A percentile compares a stretch with the other conserved stretches of the same genome.
These are phyloP conservation scores for Stegastes partitus DNA, from an alignment of 2,113 vertebrate species.

Conservation along the genomic window DNA sequence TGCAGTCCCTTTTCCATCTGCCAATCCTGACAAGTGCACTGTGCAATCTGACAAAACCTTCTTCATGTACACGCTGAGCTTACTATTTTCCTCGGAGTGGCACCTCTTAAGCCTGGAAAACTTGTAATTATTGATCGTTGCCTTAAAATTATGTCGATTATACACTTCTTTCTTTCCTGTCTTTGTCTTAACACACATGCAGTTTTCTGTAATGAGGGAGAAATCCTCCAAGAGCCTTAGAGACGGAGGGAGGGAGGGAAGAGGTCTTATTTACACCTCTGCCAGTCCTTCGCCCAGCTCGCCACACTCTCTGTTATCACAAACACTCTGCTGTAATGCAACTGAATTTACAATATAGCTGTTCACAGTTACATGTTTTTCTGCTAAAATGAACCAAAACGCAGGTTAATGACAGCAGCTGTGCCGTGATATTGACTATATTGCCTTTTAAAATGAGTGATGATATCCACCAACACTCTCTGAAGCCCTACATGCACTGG, in stretches of 20 bases:
- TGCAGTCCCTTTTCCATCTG: no score
- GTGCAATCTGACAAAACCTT: neutral
- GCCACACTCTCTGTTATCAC: neutral
- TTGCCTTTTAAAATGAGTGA: neutral
- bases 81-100: neutral
- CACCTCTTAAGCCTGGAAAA: neutral
- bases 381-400: neutral
- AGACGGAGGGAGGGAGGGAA: neutral
- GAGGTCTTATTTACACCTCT: neutral
- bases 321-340: neutral
- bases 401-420: neutral
- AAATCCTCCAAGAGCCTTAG: neutral
- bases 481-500: constrained; percentile 7
- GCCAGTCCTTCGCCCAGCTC: neutral
- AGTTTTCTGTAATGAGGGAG: neutral
- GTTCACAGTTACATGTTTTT: neutral
- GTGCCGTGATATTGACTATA: neutral
- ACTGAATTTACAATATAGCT: neutral
- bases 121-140: no score
- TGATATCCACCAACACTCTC: neutral
- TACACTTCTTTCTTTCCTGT: neutral
- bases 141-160: no score
- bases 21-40: no score
- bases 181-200: neutral
- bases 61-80: neutral